Evolutionary conservation across 2,888 invertebrate species (phyloP).

Genomic region (Mylabris sibirica): DNA sequence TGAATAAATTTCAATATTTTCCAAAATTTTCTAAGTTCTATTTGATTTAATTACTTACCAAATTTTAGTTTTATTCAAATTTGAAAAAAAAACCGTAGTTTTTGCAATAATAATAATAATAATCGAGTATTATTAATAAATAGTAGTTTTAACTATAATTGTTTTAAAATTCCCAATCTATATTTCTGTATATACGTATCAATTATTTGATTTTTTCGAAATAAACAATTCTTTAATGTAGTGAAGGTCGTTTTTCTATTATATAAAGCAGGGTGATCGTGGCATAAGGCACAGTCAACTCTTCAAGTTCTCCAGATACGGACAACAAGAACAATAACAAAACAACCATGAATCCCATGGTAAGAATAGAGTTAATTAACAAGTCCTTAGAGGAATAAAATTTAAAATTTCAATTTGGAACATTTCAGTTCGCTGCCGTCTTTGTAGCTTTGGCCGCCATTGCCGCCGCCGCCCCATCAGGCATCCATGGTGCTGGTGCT

Average conservation of each 20-base stretch:
- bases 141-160: constrained; percentile 14
- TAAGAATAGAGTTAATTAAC: constrained; percentile 24
- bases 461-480: constrained; percentile 33
- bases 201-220: constrained; percentile 30
- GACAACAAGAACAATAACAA: constrained; percentile 13
- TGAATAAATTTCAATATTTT: neutral
- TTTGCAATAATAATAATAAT: constrained; percentile 4
- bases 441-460: constrained; percentile 39
- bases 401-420: neutral
- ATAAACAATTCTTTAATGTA: constrained; percentile 28
- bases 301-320: constrained; percentile 27
- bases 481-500: constrained; percentile 27
- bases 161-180: constrained; percentile 15
- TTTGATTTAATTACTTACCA: neutral
- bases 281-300: constrained; percentile 27
- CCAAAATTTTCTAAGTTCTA: constrained; percentile 2
- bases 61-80: constrained; percentile 11
- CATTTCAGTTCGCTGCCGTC: constrained; percentile 35
- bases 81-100: neutral
- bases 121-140: constrained; percentile 17
- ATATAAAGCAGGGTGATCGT: constrained; percentile 41
- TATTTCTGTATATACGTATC: constrained; percentile 19
- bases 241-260: constrained; percentile 39
- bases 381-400: neutral
- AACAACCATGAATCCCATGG: constrained; percentile 41